Conservation (phyloP, 2,797 vertebrate species). For the Threskiornis aethiopicus region DNA sequence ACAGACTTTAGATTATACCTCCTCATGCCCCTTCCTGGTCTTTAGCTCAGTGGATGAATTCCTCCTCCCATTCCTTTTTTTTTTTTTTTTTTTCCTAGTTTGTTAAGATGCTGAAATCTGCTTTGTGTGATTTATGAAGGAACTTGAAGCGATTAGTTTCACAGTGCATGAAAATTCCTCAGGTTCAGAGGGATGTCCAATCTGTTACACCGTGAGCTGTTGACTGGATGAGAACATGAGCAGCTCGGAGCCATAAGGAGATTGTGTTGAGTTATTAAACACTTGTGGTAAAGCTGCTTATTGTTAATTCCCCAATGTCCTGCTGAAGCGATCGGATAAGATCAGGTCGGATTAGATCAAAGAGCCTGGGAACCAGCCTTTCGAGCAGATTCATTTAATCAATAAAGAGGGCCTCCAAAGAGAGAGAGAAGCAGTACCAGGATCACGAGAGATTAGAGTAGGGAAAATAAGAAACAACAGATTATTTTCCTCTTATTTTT, state of each 20-base stretch:
- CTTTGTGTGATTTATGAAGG: constrained; percentile 85
- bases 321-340: constrained; percentile 86
- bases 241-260: constrained; percentile 85
- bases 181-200: constrained; percentile 81
- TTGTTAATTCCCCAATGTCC: constrained; percentile 84
- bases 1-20: constrained; percentile 71
- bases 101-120: constrained; percentile 81
- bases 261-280: constrained; percentile 93
- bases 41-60: constrained; percentile 53
- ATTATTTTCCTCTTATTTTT: constrained; percentile 53
- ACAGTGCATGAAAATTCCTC: constrained; percentile 83
- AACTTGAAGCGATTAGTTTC: constrained; percentile 86
- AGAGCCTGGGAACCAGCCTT: constrained; percentile 84
- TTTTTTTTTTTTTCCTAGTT: constrained; percentile 67
- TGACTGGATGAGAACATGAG: constrained; percentile 83
- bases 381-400: constrained; percentile 86
- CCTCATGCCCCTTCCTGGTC: neutral
- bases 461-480: constrained; percentile 73
- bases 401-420: constrained; percentile 79
- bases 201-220: constrained; percentile 77
- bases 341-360: constrained; percentile 87
- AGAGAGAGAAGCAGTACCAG: constrained; percentile 58
- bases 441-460: constrained; percentile 74
- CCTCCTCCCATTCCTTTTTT: neutral
- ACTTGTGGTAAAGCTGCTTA: constrained; percentile 92